Evolutionary conservation across 2,888 invertebrate genomes (phyloP).

Genomic region (Heliconius aoede): DNA sequence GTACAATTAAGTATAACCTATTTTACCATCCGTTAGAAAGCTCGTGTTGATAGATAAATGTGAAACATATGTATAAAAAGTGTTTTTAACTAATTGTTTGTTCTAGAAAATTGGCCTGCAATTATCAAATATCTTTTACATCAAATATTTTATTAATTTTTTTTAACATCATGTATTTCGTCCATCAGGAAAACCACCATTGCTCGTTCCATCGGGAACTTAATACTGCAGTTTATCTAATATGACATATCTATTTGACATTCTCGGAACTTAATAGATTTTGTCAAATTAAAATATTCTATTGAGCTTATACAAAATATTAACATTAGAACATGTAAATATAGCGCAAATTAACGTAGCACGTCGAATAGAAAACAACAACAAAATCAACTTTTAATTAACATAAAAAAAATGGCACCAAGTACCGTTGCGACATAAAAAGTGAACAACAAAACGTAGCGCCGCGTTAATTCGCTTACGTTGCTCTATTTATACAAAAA

Average conservation of each 20-base stretch:
- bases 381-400: not conserved
- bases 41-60: conserved; percentile 6
- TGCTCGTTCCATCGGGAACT: too few relatives aligned
- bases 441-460: not conserved
- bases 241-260: too few relatives aligned
- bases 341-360: not conserved
- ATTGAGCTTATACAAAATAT: not conserved
- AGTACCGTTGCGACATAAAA: conserved; percentile 14
- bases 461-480: conserved; percentile 44
- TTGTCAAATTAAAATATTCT: not conserved
- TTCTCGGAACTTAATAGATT: too few relatives aligned
- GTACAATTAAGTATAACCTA: not conserved
- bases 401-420: conserved; percentile 6
- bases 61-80: not conserved
- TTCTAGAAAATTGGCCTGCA: not conserved
- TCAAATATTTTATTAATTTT: too few relatives aligned
- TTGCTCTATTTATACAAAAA: conserved; percentile 50
- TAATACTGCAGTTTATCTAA: too few relatives aligned
- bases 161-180: too few relatives aligned
- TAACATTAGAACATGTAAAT: not conserved
- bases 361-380: not conserved
- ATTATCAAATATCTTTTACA: not conserved
- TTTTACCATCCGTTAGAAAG: not conserved
- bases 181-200: too few relatives aligned
- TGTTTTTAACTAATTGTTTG: not conserved